Evolutionary conservation across 1,140 invertebrate genomes (phyloP), one percentile per base, ranked within the genome.

Genomic region (Dreissena polymorpha): DNA sequence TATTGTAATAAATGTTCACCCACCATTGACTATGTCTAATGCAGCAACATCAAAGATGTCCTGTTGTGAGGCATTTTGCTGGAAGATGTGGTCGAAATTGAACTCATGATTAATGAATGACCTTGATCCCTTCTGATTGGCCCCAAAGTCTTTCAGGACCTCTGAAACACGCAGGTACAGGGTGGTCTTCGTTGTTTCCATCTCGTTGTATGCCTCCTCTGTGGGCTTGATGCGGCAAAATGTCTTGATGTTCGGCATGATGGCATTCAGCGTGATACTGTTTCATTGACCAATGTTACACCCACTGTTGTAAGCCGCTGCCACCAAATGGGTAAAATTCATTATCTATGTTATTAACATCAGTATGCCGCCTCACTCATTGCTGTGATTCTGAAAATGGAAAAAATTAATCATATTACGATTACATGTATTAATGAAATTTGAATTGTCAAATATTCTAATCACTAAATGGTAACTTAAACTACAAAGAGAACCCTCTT

Each of bases 211-310:
- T 23, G 84, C 85, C 10, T 89, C 84, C 21, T 81, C 70, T 0
- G 87, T 83, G 14, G 91, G 91, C 68, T 91, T 92, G 18, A 92
- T 88, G 49, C 91, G 88, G 18, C 90, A 91, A 82, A 86, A 91
- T 12, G 91, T 92, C 64, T 90, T 90, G 50, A 92, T 92, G 68
- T 90, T 88, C 18, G 91, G 88, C 91, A 92, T 92, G 12, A 25
- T 86, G 49, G 25, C 21, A n/a, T n/a, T n/a, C n/a, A n/a, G n/a
- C n/a, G n/a, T n/a, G n/a, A n/a, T n/a, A 57, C n/a, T n/a, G n/a
- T n/a, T n/a, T n/a, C n/a, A n/a, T n/a, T n/a, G n/a, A n/a, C n/a
- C n/a, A n/a, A n/a, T n/a, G n/a, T n/a, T n/a, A n/a, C n/a, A n/a
- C n/a, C n/a, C n/a, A n/a, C n/a, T n/a, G n/a, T n/a, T n/a, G n/a